Evolutionary conservation across 2,797 vertebrate genomes (phyloP), one percentile per base, ranked within the genome.

Genomic region (Malacoctenus gilli): DNA sequence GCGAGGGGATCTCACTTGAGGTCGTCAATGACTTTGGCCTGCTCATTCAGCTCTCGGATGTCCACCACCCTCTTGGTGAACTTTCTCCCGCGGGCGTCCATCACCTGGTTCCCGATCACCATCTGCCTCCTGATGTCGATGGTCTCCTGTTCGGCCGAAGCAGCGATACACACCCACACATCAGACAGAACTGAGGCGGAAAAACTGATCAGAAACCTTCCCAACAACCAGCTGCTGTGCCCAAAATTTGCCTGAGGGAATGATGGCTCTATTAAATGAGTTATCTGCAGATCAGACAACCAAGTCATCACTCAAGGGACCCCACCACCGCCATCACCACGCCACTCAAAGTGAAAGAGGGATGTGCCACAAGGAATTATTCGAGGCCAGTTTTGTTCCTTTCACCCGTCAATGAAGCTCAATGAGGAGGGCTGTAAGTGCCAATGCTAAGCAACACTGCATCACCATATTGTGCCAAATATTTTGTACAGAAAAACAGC

Each of bases 21-120:
- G 84, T 99, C 97, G 53, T 99, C 97, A 35, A 99, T 99, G 75
- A 99, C 97, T 91, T 94, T 98, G 49, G 97, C 97, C 85, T 99
- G 97, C 67, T 99, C 97, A 32, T 98, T 99, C 46, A 99, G 92
- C 82, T 99, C 97, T 81, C 97, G 85, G 70, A 98, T 99, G 80
- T 99, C 97, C 12, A 99, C 94, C 55, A 99, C 90, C 49, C 97
- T 94, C 68, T 99, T 99, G 51, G 93, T 89, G 53, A 95, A 92
- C 80, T 98, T 99, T 64, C 96, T 92, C 68, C 94, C 94, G 48
- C 96, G 87, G 5, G 91, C 86, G 3, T 99, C 97, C 20, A 90
- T 87, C 30, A 84, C 79, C 66, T 95, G 95, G 89, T 88, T 92
- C 23, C 91, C 89, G 69, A 88, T 83, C 14, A 79, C 30, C 73